A percentile compares a stretch with the other conserved stretches of the same genome.
These are phyloP conservation scores for Monopterus albus DNA, from an alignment of 2,113 vertebrate species.

Conservation along the genomic window DNA sequence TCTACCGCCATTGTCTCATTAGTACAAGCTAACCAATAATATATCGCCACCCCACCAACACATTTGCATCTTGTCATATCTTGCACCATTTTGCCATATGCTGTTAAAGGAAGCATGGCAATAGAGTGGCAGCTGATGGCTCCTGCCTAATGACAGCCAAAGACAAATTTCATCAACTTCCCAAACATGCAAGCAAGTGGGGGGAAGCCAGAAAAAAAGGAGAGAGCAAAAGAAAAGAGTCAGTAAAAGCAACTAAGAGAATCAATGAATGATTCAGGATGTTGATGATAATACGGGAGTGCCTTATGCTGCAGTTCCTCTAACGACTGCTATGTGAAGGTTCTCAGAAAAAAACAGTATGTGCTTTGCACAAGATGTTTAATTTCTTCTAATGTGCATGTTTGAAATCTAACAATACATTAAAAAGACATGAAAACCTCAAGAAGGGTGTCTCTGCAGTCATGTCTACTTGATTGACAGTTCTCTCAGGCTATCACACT, in stretches of 20 bases:
- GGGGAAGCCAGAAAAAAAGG: not conserved
- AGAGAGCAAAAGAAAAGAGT: not conserved
- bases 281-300: no score
- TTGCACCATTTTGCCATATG: conserved; percentile 81
- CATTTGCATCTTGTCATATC: conserved; percentile 85
- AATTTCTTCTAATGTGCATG: no score
- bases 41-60: conserved; percentile 40
- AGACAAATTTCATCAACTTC: conserved; percentile 83
- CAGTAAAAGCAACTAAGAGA: not conserved
- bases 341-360: no score
- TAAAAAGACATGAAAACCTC: no score
- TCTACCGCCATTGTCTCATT: conserved; percentile 29
- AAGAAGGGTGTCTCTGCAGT: not conserved
- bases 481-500: no score
- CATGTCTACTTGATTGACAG: no score
- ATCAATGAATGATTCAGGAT: no score
- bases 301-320: no score
- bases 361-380: no score
- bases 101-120: conserved; percentile 80
- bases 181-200: conserved; percentile 60
- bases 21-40: conserved; percentile 29
- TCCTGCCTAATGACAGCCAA: conserved; percentile 80
- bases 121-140: conserved; percentile 81
- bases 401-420: no score
- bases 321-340: no score